These are phyloP conservation scores for Microcebus griseorufus DNA, from an alignment of 2,113 vertebrate genomes.

Conservation along the genomic window DNA sequence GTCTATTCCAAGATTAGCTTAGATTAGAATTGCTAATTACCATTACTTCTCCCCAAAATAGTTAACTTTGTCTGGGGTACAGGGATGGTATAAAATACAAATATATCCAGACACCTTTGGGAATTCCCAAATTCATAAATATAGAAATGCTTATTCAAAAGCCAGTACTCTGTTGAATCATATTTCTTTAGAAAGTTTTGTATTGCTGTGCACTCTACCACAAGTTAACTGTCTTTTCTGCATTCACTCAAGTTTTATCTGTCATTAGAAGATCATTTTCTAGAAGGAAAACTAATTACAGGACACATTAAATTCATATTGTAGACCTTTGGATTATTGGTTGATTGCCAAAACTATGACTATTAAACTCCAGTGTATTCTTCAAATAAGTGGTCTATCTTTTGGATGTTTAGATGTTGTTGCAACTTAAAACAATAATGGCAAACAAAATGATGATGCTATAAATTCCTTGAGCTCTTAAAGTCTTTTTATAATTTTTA, in stretches of 20 bases:
- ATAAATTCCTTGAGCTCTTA: background rate
- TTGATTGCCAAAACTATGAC: constrained; percentile 18
- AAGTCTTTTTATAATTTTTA: constrained; percentile 5
- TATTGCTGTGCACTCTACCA: background rate
- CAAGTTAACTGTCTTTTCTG: background rate
- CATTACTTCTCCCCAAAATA: constrained; percentile 4
- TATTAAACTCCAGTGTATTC: background rate
- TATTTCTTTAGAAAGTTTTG: background rate
- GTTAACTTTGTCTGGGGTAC: background rate
- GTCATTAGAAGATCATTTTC: constrained; percentile 24
- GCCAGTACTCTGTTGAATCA: background rate
- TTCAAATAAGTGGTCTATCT: background rate
- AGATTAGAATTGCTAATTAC: constrained; percentile 30
- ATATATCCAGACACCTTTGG: background rate
- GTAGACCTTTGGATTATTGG: background rate
- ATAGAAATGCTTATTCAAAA: background rate
- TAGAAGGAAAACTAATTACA: background rate
- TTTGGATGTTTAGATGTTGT: background rate
- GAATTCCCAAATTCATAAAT: background rate
- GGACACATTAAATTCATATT: background rate
- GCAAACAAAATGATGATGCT: background rate
- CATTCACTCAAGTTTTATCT: background rate
- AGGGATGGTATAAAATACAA: constrained; percentile 17
- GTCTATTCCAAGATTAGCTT: constrained; percentile 11
- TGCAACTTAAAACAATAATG: background rate